A percentile compares a stretch with the other conserved stretches of the same genome.
These are phyloP conservation scores for Pollicipes pollicipes DNA, from an alignment of 1,140 invertebrate genomes.

Conservation along the genomic window DNA sequence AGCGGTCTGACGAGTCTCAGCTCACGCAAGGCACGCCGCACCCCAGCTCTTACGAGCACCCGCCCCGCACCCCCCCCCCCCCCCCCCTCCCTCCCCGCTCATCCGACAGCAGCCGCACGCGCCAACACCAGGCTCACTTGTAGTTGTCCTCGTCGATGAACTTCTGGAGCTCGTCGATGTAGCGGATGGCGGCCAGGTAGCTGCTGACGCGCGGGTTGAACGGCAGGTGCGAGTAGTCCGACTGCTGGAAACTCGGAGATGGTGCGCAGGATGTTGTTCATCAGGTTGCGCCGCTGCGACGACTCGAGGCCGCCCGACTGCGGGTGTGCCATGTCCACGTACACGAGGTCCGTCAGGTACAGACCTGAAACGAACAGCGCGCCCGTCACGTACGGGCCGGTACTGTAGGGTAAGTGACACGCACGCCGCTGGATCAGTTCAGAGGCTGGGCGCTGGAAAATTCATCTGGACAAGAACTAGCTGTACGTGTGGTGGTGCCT, in stretches of 20 bases:
- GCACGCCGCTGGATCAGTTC: too few relatives aligned
- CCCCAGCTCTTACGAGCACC: too few relatives aligned
- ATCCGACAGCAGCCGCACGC: constrained; percentile 11
- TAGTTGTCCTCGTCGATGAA: constrained; percentile 93
- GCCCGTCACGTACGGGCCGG: background rate
- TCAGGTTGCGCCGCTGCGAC: constrained; percentile 54
- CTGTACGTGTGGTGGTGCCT: too few relatives aligned
- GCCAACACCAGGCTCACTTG: constrained; percentile 45
- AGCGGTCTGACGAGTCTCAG: too few relatives aligned
- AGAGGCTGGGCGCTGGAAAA: too few relatives aligned
- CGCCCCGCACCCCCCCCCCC: too few relatives aligned
- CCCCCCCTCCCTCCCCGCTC: too few relatives aligned
- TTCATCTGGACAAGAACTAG: too few relatives aligned
- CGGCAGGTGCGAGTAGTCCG: constrained; percentile 52
- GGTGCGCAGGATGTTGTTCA: constrained; percentile 74
- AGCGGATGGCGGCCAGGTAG: constrained; percentile 74
- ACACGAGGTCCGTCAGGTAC: constrained; percentile 81
- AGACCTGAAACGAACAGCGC: constrained; percentile 38
- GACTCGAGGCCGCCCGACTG: constrained; percentile 53
- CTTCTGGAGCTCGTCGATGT: constrained; percentile 89
- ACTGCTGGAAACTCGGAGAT: constrained; percentile 73
- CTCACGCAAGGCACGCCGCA: too few relatives aligned
- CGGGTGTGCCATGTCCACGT: constrained; percentile 88
- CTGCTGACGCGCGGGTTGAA: constrained; percentile 54
- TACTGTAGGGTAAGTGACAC: too few relatives aligned